Evolutionary conservation across 2,888 invertebrate species (phyloP), one percentile per base, ranked within the genome.

Genomic region (Lasiommata megera): DNA sequence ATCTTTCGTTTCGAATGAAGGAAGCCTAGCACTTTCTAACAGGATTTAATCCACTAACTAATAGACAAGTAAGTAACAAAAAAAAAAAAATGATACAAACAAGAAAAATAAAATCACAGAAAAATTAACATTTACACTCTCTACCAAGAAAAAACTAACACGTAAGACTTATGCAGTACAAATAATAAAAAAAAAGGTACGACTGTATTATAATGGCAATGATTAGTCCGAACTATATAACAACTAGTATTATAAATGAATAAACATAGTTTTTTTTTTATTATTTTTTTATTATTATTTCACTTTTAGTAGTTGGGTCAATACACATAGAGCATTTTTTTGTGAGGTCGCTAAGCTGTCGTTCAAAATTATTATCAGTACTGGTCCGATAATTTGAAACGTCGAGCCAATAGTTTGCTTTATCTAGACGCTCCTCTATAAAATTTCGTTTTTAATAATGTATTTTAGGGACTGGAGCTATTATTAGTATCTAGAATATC

Each of bases 11-110:
- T 62, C 62, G 54, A 60, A 63, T 61, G 58, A 67, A 69, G 68
- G 66, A 75, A 74, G 70, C 72, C 85, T 86, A 87, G 82, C 82
- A 72, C 74, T 70, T 65, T 76, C 81, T 82, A 83, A 67, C 72
- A n/a, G 84, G 85, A 88, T 87, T 78, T 72, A 56, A 88, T 89
- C 85, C 85, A 76, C 75, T 80, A 82, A 77, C 72, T 76, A 80
- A 60, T 46, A 43, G 55, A 59, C 55, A 61, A 59, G 58, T 70
- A 76, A 73, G 57, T 71, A 76, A 73, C 71, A 73, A 68, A 72
- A 68, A 72, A 73, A 68, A 72, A 68, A 72, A 73, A 73, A 53
- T 53, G 14, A 79, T 76, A 78, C 31, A 52, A 44, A 80, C 74
- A 76, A 74, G 72, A 77, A 65, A 69, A 74, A 76, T 73, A 77